A percentile compares a stretch with the other conserved stretches of the same genome.
phyloP scores from a whole-genome alignment of 2,113 vertebrate species.

The Dipodomys spectabilis region DNA sequence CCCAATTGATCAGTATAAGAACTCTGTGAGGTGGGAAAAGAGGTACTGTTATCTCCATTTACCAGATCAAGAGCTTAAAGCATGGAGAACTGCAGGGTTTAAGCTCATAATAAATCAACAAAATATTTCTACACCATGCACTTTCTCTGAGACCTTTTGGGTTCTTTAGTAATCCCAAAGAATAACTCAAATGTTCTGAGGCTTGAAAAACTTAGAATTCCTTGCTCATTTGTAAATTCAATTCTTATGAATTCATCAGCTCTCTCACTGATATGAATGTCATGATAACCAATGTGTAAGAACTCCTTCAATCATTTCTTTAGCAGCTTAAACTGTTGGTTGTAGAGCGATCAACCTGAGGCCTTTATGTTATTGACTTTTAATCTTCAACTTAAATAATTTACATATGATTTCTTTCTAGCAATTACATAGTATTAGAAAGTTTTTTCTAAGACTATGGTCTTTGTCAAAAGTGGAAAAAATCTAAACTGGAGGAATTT shows the following conservation, averaged over 20 bases:
- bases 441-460: neutral
- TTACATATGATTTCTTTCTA: neutral
- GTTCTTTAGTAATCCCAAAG: neutral
- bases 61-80: neutral
- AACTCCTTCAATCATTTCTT: neutral
- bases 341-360: neutral
- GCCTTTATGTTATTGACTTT: neutral
- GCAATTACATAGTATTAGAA: neutral
- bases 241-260: neutral
- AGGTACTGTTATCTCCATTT: neutral
- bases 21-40: neutral
- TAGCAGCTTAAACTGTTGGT: neutral
- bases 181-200: neutral
- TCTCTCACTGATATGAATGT: neutral
- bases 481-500: neutral
- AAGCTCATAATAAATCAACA: neutral
- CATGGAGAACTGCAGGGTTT: neutral
- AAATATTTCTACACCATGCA: neutral
- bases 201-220: neutral
- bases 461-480: neutral
- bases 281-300: neutral
- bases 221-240: neutral
- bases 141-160: neutral
- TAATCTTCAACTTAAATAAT: neutral
- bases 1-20: neutral